These are phyloP conservation scores for Apocheima hispidaria DNA, from an alignment of 2,888 invertebrate genomes.

Conservation along the genomic window DNA sequence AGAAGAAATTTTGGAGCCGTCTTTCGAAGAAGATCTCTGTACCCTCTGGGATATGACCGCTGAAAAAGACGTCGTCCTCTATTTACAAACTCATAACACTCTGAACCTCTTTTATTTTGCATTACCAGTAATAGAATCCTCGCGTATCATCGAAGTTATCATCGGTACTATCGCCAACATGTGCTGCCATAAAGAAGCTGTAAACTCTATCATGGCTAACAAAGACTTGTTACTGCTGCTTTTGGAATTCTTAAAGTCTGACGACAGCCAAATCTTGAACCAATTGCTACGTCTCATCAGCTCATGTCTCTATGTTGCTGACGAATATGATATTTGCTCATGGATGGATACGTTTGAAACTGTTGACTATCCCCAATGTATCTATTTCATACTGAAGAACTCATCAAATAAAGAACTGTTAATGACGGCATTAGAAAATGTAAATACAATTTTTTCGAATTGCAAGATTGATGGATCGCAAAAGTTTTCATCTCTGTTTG, in stretches of 20 bases:
- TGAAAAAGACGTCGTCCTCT: constrained; percentile 90
- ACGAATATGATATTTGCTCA: constrained; percentile 71
- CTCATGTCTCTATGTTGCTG: constrained; percentile 78
- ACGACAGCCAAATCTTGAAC: constrained; percentile 90
- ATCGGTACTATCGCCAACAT: constrained; percentile 95
- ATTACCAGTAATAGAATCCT: constrained; percentile 84
- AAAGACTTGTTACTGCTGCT: constrained; percentile 85
- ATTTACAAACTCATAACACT: constrained; percentile 89
- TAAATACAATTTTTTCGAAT: constrained; percentile 84
- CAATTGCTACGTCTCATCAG: constrained; percentile 90
- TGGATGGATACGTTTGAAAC: constrained; percentile 81
- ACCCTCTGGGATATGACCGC: constrained; percentile 95
- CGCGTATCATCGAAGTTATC: constrained; percentile 91
- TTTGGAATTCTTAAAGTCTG: constrained; percentile 85
- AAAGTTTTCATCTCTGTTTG: constrained; percentile 71
- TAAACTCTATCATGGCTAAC: constrained; percentile 84
- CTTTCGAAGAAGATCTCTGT: constrained; percentile 91
- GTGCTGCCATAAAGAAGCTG: constrained; percentile 88
- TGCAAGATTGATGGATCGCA: constrained; percentile 66
- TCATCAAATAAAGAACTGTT: constrained; percentile 89
- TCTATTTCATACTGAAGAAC: constrained; percentile 91
- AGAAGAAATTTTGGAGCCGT: constrained; percentile 85
- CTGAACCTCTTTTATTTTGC: constrained; percentile 88
- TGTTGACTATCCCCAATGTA: constrained; percentile 82
- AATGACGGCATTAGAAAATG: constrained; percentile 85